These are phyloP conservation scores for Lethocerus indicus DNA, from an alignment of 1,140 invertebrate genomes.

Conservation along the genomic window DNA sequence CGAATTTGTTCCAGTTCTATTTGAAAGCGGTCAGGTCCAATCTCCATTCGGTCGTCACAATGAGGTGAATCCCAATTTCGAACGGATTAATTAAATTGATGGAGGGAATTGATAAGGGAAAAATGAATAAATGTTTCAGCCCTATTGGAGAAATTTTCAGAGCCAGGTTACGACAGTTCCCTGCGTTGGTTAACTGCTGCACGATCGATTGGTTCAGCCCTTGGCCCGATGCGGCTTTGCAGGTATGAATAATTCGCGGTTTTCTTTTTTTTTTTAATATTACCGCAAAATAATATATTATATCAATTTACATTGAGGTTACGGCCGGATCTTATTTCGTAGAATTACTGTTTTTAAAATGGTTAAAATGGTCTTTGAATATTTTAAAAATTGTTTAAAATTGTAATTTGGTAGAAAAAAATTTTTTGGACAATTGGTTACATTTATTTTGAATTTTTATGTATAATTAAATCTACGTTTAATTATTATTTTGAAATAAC, in stretches of 20 bases:
- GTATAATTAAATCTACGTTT: too few relatives aligned
- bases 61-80: slow-evolving; percentile 42
- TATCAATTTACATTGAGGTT: too few relatives aligned
- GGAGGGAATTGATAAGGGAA: not conserved
- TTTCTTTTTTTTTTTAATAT: not conserved
- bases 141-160: slow-evolving; percentile 49
- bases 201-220: slow-evolving; percentile 57
- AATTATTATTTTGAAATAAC: too few relatives aligned
- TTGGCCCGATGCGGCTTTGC: slow-evolving; percentile 46
- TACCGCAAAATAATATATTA: too few relatives aligned
- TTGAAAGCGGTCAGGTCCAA: slow-evolving; percentile 43
- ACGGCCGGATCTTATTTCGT: too few relatives aligned
- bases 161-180: slow-evolving; percentile 47
- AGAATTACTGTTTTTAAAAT: too few relatives aligned
- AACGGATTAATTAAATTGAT: not conserved
- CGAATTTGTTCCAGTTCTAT: slow-evolving; percentile 50
- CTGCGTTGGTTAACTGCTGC: slow-evolving; percentile 54
- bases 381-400: too few relatives aligned
- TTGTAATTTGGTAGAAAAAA: too few relatives aligned
- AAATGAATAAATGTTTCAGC: slow-evolving; percentile 29
- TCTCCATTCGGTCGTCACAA: slow-evolving; percentile 40
- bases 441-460: too few relatives aligned
- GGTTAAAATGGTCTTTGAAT: too few relatives aligned
- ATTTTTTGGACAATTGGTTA: too few relatives aligned
- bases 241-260: slow-evolving; percentile 21